Evolutionary conservation across 2,888 invertebrate species (phyloP).

Genomic region (Acrobasis suavella): DNA sequence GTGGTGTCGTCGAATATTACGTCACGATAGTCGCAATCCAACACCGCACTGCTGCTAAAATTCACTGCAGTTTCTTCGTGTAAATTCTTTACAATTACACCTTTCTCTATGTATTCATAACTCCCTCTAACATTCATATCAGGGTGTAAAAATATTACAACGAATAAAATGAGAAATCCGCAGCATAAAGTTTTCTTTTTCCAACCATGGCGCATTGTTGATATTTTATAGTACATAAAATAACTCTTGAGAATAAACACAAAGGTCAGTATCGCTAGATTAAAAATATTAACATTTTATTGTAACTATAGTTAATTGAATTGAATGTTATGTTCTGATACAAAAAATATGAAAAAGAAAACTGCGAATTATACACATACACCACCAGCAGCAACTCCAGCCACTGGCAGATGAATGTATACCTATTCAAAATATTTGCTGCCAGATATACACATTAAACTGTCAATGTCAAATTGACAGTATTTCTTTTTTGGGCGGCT

Average conservation of each 20-base stretch:
- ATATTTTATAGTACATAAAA: not conserved
- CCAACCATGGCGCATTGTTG: slow-evolving; percentile 54
- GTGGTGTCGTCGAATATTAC: slow-evolving; percentile 60
- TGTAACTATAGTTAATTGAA: too few species aligned
- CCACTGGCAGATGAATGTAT: too few species aligned
- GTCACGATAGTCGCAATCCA: slow-evolving; percentile 66
- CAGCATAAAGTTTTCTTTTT: slow-evolving; percentile 61
- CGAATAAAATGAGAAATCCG: slow-evolving; percentile 43
- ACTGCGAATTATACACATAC: too few species aligned
- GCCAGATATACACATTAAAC: too few species aligned
- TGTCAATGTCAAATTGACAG: too few species aligned
- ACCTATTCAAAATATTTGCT: too few species aligned
- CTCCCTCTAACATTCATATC: slow-evolving; percentile 51
- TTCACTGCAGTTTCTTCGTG: slow-evolving; percentile 66
- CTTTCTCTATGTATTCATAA: slow-evolving; percentile 73
- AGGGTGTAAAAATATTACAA: slow-evolving; percentile 62
- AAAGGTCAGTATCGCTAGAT: not conserved
- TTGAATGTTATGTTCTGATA: too few species aligned
- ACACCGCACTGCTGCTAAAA: slow-evolving; percentile 62
- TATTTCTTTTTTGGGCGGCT: too few species aligned
- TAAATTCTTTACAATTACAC: slow-evolving; percentile 66
- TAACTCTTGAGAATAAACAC: not conserved
- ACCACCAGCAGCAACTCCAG: too few species aligned
- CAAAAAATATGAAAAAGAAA: not conserved
- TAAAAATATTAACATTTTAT: not conserved